These are phyloP conservation scores for Lacerta bilineata DNA, from an alignment of 2,797 vertebrate species.

Conservation along the genomic window DNA sequence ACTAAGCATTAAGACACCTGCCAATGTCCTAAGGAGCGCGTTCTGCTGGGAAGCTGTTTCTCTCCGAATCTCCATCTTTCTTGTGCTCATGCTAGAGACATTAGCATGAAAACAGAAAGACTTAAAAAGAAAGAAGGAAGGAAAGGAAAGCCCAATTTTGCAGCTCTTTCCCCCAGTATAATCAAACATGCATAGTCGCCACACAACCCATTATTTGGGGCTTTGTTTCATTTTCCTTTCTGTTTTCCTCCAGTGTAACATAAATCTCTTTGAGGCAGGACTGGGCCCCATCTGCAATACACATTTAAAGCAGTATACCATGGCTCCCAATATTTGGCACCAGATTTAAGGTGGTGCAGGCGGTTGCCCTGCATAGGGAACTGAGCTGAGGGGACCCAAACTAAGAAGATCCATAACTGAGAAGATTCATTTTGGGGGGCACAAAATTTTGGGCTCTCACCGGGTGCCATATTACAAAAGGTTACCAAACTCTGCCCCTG, in stretches of 20 bases:
- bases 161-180: conserved; percentile 44
- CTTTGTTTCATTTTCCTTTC: neutral
- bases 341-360: too few relatives aligned
- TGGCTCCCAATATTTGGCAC: too few relatives aligned
- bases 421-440: too few relatives aligned
- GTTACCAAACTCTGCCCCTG: too few relatives aligned
- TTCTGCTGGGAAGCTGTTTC: conserved; percentile 56
- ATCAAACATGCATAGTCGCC: neutral
- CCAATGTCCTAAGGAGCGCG: conserved; percentile 56
- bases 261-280: neutral
- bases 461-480: too few relatives aligned
- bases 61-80: conserved; percentile 53
- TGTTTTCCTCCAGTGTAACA: neutral
- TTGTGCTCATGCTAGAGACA: conserved; percentile 57
- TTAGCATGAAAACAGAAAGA: conserved; percentile 68
- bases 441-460: too few relatives aligned
- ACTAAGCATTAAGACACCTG: conserved; percentile 48
- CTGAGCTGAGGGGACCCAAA: too few relatives aligned
- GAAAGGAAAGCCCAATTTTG: conserved; percentile 22
- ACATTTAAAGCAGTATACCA: too few relatives aligned
- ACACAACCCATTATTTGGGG: neutral
- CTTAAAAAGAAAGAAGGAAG: neutral
- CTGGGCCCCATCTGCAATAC: too few relatives aligned
- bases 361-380: too few relatives aligned
- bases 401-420: too few relatives aligned